Conservation (phyloP, 2,888 invertebrate genomes). For the Tolmerus cingulatus region DNA sequence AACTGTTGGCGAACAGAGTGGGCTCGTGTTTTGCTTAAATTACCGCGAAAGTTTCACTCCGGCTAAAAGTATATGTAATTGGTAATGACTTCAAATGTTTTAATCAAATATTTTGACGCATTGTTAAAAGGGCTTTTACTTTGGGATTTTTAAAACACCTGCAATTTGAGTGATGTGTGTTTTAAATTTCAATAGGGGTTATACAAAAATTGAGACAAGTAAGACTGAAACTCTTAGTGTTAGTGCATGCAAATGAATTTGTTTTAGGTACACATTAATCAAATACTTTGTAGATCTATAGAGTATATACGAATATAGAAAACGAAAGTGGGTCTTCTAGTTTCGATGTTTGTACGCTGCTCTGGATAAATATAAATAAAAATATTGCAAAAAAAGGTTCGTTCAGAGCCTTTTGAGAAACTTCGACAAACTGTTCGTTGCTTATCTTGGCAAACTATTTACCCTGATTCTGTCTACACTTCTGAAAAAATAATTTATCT, state of each 20-base stretch:
- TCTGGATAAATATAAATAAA: too few relatives aligned
- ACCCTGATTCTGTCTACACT: too few relatives aligned
- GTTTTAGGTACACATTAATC: background rate
- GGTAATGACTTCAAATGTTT: background rate
- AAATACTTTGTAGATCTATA: background rate
- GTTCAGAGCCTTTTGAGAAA: too few relatives aligned
- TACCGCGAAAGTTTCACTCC: background rate
- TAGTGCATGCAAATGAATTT: background rate
- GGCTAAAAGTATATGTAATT: background rate
- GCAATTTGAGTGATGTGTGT: background rate
- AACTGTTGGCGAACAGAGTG: background rate
- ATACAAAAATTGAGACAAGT: too few relatives aligned
- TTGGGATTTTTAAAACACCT: background rate
- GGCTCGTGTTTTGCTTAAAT: background rate
- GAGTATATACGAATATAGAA: too few relatives aligned
- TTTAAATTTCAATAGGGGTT: background rate
- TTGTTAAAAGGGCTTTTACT: background rate
- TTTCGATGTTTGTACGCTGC: too few relatives aligned
- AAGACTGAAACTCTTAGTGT: background rate
- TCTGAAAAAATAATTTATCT: too few relatives aligned
- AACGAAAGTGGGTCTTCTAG: too few relatives aligned
- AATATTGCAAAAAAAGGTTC: too few relatives aligned
- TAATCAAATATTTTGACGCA: background rate
- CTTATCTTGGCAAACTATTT: too few relatives aligned
- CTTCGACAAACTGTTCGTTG: too few relatives aligned